These are phyloP conservation scores for Vombatus ursinus DNA, from an alignment of 2,113 vertebrate genomes.

Conservation along the genomic window DNA sequence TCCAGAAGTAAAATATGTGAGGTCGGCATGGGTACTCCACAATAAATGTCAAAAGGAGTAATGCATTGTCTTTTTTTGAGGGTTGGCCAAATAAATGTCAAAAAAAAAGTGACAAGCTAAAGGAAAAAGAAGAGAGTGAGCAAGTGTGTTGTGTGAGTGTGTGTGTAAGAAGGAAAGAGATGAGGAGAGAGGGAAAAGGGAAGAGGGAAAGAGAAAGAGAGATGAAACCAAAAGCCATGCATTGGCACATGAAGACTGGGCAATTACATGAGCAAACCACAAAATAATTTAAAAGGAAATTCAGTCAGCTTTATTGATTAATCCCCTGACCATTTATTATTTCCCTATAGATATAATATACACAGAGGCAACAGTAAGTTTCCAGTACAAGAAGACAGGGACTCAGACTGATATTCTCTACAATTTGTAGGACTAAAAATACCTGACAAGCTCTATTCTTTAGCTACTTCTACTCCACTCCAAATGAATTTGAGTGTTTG, in stretches of 20 bases:
- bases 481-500: background rate
- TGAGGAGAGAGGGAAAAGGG: too few species aligned
- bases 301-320: background rate
- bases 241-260: background rate
- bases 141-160: too few species aligned
- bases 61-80: background rate
- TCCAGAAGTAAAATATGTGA: background rate
- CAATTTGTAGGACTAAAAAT: background rate
- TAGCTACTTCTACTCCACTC: background rate
- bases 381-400: background rate
- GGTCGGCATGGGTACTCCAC: background rate
- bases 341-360: background rate
- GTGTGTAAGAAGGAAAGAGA: too few species aligned
- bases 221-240: background rate
- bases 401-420: background rate
- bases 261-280: too few species aligned
- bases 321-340: background rate
- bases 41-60: slow-evolving; percentile 30
- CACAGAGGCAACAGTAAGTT: background rate
- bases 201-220: background rate
- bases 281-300: background rate
- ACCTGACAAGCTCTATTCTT: background rate
- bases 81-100: slow-evolving; percentile 37
- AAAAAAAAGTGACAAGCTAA: background rate
- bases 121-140: too few species aligned